phyloP scores from a whole-genome alignment of 2,888 invertebrate genomes.

The Apodemia duryi region DNA sequence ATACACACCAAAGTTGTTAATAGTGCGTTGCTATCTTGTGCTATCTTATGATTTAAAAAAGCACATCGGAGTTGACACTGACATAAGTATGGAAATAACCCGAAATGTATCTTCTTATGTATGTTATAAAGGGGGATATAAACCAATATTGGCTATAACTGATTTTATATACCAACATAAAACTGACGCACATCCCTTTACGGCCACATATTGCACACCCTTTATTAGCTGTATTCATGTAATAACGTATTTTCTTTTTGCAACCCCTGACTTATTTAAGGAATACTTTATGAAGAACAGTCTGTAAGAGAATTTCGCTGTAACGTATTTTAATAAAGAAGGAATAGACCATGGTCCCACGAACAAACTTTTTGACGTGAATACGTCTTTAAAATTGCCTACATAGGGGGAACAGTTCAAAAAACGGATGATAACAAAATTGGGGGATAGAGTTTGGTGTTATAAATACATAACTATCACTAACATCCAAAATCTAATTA shows the following conservation, averaged over 20 bases:
- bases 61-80: neutral
- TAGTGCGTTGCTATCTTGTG: too few relatives aligned
- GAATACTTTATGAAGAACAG: constrained; percentile 1
- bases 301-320: neutral
- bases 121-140: constrained; percentile 15
- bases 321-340: too few relatives aligned
- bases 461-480: too few relatives aligned
- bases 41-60: neutral
- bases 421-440: too few relatives aligned
- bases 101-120: neutral
- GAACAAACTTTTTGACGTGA: too few relatives aligned
- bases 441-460: too few relatives aligned
- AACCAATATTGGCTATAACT: constrained; percentile 28
- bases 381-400: too few relatives aligned
- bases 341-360: too few relatives aligned
- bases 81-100: constrained; percentile 8
- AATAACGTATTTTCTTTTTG: constrained; percentile 2
- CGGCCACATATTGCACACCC: constrained; percentile 22
- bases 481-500: too few relatives aligned
- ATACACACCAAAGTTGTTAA: too few relatives aligned
- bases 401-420: too few relatives aligned
- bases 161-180: constrained; percentile 25
- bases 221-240: constrained; percentile 21
- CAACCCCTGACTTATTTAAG: constrained; percentile 1
- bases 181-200: constrained; percentile 21